Evolutionary conservation across 2,888 invertebrate species (phyloP), one percentile per base, ranked within the genome.

Genomic region (Dendrolimus pini): DNA sequence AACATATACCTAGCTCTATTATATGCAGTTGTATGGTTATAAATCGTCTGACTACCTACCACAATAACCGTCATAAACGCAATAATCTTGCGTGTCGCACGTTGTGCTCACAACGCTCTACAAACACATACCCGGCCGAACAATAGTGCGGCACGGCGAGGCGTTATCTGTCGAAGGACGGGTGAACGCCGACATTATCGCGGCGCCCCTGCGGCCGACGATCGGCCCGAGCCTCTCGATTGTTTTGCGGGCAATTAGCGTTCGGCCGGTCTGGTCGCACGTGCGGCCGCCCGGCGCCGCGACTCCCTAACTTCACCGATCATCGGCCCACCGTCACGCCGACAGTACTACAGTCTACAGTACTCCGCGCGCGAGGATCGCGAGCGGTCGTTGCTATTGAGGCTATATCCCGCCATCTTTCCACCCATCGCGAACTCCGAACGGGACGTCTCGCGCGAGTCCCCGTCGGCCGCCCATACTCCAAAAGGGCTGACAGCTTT

Each of bases 231-330:
- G 54, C 59, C 59, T 59, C 57, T 68, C 84, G 85, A 86, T 85
- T 86, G 89, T 89, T 89, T 89, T 82, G 90, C 85, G 89, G 87
- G 83, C 88, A 88, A 89, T 88, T 89, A 89, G 89, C 83, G 78
- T 62, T 65, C 69, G 73, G 71, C 65, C 66, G 67, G 77, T 73
- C 75, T 76, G 78, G 59, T 71, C 73, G 87, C 83, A 83, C 88
- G 87, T 80, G 82, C 80, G 80, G 77, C 66, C 62, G 65, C 63
- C 64, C 62, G 62, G 63, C 67, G 65, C 62, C 65, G 64, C 68
- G 64, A 64, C 62, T 47, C 57, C 57, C 57, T 53, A 54, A 59
- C 59, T 55, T 41, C 12, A 55, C 41, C 30, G 12, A 30, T 12
- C 30, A 30, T 6, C 30, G 30, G 30, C 30, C 30, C 30, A 30